phyloP scores from a whole-genome alignment of 2,797 vertebrate genomes.

The Phoebastria nigripes region DNA sequence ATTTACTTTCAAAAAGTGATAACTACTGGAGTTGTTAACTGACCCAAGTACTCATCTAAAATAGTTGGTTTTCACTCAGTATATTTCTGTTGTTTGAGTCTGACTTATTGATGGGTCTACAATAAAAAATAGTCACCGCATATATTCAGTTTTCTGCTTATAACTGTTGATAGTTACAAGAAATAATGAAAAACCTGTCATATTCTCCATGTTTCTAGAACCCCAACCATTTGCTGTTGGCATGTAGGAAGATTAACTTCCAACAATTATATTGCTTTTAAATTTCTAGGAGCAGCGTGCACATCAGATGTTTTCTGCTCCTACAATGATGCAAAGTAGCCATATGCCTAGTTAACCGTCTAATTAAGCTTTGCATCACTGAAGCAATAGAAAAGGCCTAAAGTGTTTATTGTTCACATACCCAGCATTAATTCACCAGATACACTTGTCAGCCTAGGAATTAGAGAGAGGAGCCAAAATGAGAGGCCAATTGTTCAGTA shows the following conservation, averaged over 20 bases:
- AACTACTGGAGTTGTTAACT: neutral
- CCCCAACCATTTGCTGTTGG: neutral
- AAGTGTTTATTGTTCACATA: conserved; percentile 36
- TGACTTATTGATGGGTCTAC: neutral
- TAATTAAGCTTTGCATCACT: conserved; percentile 47
- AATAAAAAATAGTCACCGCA: neutral
- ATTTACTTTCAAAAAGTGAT: neutral
- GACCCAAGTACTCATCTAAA: neutral
- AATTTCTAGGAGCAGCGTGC: neutral
- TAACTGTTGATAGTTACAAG: neutral
- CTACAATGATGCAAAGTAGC: conserved; percentile 43
- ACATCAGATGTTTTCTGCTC: neutral
- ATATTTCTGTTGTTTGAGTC: neutral
- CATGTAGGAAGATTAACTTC: neutral
- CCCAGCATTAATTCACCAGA: conserved; percentile 38
- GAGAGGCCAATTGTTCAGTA: neutral
- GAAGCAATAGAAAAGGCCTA: conserved; percentile 15
- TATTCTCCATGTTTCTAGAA: neutral
- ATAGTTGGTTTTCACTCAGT: neutral
- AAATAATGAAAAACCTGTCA: neutral
- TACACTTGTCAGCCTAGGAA: conserved; percentile 8
- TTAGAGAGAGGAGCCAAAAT: neutral
- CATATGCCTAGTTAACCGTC: conserved; percentile 28
- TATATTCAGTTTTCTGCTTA: neutral
- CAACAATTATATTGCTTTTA: neutral